phyloP scores from a whole-genome alignment of 2,797 vertebrate genomes.

The Danio aesculapii region DNA sequence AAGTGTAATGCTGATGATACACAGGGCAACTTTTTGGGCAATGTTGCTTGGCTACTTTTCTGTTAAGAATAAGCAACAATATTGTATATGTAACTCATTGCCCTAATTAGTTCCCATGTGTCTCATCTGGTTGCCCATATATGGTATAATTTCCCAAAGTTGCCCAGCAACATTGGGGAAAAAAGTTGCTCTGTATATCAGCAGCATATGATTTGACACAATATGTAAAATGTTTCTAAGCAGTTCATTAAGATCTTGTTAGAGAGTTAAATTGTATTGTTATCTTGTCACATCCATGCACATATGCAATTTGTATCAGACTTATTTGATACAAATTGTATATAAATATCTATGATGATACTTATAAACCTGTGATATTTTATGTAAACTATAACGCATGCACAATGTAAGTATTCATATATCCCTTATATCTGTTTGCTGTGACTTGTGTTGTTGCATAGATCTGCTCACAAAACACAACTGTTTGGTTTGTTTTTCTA shows the following conservation, averaged over 20 bases:
- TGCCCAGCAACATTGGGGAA: no score
- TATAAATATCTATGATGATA: background rate
- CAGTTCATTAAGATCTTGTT: background rate
- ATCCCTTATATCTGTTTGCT: background rate
- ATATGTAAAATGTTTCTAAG: background rate
- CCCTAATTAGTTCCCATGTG: no score
- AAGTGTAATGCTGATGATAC: no score
- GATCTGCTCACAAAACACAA: constrained; percentile 38
- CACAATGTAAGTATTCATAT: background rate
- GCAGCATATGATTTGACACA: no score
- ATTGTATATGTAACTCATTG: no score
- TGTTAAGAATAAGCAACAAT: no score
- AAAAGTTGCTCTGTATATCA: no score
- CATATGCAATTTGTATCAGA: background rate
- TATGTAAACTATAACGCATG: background rate
- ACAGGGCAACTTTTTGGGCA: no score
- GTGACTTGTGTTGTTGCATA: background rate
- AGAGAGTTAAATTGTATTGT: background rate
- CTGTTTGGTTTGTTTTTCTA: constrained; percentile 72
- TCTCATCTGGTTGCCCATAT: no score
- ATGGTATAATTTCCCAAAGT: no score
- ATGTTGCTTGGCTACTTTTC: no score
- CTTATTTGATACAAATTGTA: no score
- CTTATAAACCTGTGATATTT: background rate
- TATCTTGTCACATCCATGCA: background rate